Evolutionary conservation across 2,113 vertebrate genomes (phyloP).

Genomic region (Ailuropoda melanoleuca): DNA sequence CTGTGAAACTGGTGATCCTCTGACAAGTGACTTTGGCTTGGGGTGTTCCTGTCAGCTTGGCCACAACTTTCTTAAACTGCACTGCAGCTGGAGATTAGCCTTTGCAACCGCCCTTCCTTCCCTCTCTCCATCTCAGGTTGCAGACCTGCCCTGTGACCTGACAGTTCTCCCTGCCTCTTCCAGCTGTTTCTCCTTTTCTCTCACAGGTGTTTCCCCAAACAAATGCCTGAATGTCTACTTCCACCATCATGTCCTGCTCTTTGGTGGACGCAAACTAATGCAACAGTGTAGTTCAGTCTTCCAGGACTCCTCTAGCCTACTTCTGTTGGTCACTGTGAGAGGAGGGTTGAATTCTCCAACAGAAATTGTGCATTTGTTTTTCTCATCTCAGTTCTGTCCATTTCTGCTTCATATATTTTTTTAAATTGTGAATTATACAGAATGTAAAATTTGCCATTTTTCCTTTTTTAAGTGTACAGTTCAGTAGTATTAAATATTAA

Average conservation of each 20-base stretch:
- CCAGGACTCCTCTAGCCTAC: background rate
- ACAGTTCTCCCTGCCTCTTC: background rate
- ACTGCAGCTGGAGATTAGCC: background rate
- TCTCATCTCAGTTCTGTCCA: background rate
- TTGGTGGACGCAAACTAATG: too few relatives aligned
- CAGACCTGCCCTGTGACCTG: background rate
- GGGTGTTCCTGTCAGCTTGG: background rate
- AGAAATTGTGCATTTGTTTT: background rate
- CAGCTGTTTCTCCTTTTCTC: background rate
- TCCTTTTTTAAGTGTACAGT: background rate
- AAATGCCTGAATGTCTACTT: fast-evolving
- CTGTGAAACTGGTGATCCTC: background rate
- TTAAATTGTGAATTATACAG: background rate
- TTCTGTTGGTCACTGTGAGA: background rate
- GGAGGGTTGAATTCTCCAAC: background rate
- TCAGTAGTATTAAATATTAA: too few relatives aligned
- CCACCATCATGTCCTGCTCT: background rate
- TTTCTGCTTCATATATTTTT: background rate
- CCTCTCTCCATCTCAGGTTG: background rate
- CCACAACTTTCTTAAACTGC: too few relatives aligned
- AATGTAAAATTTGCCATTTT: background rate
- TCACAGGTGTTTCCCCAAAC: background rate
- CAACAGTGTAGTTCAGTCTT: background rate
- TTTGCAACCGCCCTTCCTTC: background rate
- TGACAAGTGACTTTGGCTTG: background rate